Percentiles rank a stretch among this genome's conserved stretches.
Conservation (phyloP, 30 jellyfish, hydroid and myxozoan genomes). For the Aurelia aurita region DNA sequence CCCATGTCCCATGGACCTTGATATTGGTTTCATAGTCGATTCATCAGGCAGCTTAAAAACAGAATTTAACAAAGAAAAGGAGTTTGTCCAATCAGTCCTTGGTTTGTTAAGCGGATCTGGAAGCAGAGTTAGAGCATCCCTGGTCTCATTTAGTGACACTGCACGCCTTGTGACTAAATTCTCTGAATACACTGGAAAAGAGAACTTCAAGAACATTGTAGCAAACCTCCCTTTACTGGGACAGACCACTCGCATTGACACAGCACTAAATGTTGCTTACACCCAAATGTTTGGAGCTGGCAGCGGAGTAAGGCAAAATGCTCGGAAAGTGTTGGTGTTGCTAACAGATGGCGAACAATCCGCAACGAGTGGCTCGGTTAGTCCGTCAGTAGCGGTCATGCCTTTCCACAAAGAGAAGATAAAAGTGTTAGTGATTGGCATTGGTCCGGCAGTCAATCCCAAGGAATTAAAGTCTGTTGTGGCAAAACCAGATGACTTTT, state of each 20-base stretch:
- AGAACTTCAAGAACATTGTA: constrained; percentile 10
- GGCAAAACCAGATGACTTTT: constrained; percentile 41
- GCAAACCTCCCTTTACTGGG: constrained; percentile 62
- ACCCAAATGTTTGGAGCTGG: constrained; percentile 42
- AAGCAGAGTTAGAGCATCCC: constrained; percentile 39
- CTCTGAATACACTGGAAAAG: constrained; percentile 11
- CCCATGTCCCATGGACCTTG: constrained; percentile 22
- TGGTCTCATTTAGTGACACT: constrained; percentile 48
- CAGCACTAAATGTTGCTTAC: constrained; percentile 72
- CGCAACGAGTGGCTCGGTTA: constrained; percentile 62
- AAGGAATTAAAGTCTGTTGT: constrained; percentile 50
- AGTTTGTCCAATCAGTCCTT: constrained; percentile 44
- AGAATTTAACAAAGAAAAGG: constrained; percentile 71
- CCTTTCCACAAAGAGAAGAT: constrained; percentile 72
- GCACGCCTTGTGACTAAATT: constrained; percentile 30
- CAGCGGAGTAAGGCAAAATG: constrained; percentile 55
- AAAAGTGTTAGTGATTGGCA: constrained; percentile 76
- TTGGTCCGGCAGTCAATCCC: constrained; percentile 78
- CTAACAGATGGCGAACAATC: constrained; percentile 96
- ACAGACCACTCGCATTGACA: constrained; percentile 64
- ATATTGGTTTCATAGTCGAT: constrained; percentile 67
- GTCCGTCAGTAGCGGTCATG: constrained; percentile 72
- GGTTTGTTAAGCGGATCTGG: constrained; percentile 11
- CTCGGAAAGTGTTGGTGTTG: constrained; percentile 70
- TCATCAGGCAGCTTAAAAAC: constrained; percentile 65